Evolutionary conservation across 2,113 vertebrate genomes (phyloP).

Genomic region (Nycticryphes semicollaris): DNA sequence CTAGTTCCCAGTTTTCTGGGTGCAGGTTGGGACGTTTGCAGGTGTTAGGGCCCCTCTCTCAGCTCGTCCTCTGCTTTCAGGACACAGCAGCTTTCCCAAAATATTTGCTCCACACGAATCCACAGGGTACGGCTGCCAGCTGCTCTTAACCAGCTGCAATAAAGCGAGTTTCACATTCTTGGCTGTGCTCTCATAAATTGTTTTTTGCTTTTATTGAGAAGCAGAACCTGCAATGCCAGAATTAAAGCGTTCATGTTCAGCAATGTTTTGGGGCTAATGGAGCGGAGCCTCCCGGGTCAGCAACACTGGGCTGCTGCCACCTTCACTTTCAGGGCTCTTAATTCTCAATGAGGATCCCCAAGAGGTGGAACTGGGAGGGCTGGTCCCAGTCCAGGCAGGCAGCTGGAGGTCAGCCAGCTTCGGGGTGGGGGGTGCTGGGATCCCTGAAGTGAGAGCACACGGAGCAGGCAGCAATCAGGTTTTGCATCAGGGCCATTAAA

Average conservation of each 20-base stretch:
- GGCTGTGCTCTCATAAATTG: neutral
- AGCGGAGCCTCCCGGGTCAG: neutral
- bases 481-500: neutral
- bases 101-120: neutral
- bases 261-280: neutral
- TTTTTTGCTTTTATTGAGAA: neutral
- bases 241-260: neutral
- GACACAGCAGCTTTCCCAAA: neutral
- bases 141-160: neutral
- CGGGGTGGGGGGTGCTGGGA: neutral
- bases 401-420: neutral
- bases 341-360: neutral
- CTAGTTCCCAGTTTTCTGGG: neutral
- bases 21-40: neutral
- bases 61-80: neutral
- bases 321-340: neutral
- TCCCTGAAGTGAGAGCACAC: neutral
- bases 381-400: neutral
- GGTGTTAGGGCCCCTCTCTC: rapidly evolving
- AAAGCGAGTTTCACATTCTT: neutral
- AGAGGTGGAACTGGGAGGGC: neutral
- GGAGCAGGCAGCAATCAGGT: neutral
- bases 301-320: neutral
- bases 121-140: neutral
- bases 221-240: slow-evolving; percentile 3